Evolutionary conservation across 1,140 invertebrate genomes (phyloP).

Genomic region (Dreissena rostriformis): DNA sequence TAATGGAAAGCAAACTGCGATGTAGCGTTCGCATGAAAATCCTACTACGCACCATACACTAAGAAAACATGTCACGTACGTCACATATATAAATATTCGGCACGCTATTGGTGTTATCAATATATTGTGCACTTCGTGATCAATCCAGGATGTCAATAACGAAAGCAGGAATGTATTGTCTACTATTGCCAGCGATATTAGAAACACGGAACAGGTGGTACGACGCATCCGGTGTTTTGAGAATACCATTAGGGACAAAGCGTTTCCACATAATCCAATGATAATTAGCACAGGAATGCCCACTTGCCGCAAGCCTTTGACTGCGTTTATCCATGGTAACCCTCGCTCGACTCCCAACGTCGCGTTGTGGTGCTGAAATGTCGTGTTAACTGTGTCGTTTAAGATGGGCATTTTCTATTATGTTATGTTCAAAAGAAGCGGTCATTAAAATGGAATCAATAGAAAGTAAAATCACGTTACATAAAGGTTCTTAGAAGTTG

Average conservation of each 20-base stretch:
- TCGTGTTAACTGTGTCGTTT: too few species aligned
- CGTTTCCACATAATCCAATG: conserved; percentile 5
- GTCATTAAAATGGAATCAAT: too few species aligned
- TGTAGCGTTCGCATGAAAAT: conserved; percentile 77
- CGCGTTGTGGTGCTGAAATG: too few species aligned
- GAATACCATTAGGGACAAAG: conserved; percentile 11
- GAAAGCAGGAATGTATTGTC: conserved; percentile 14
- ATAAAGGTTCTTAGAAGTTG: too few species aligned
- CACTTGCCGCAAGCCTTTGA: neutral
- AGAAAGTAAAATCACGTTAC: too few species aligned
- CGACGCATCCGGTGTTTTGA: neutral
- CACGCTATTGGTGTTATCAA: conserved; percentile 46
- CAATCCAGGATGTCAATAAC: conserved; percentile 17
- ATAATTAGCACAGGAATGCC: neutral
- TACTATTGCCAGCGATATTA: neutral
- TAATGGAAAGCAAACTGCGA: conserved; percentile 73
- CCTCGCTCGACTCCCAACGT: too few species aligned
- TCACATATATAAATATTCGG: conserved; percentile 67
- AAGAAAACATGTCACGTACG: conserved; percentile 69
- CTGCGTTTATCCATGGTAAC: too few species aligned
- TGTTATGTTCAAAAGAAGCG: too few species aligned
- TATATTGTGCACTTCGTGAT: neutral
- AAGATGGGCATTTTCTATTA: too few species aligned
- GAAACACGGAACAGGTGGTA: conserved; percentile 20
- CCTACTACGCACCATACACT: conserved; percentile 76